phyloP scores from a whole-genome alignment of 2,113 vertebrate genomes.

The Alosa alosa region DNA sequence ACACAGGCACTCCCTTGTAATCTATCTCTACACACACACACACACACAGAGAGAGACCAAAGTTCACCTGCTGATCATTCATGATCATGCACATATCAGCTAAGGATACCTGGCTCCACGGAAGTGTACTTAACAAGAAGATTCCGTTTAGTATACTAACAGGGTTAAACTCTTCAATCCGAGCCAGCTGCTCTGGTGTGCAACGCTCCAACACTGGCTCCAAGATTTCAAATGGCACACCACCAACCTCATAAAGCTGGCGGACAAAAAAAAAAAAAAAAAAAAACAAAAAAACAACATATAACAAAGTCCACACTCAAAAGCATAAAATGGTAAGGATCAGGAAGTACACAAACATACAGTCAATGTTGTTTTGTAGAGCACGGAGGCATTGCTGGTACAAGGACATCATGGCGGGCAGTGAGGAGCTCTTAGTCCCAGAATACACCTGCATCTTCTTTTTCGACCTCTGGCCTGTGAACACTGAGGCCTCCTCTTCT shows the following conservation, averaged over 20 bases:
- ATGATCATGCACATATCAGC: too few relatives aligned
- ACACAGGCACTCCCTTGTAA: not conserved
- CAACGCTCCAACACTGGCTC: conserved; percentile 85
- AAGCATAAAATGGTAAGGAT: not conserved
- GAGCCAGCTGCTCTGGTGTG: conserved; percentile 81
- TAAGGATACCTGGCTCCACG: too few relatives aligned
- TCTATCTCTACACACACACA: not conserved
- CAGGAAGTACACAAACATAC: conserved; percentile 64
- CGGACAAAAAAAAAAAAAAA: conserved; percentile 33
- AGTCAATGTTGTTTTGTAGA: conserved; percentile 86
- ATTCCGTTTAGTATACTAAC: conserved; percentile 63
- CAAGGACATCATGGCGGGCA: conserved; percentile 81
- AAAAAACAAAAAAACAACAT: not conserved
- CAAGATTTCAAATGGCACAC: conserved; percentile 87
- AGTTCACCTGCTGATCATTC: not conserved
- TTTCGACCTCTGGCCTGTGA: conserved; percentile 81
- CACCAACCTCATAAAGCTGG: conserved; percentile 83
- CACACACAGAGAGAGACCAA: not conserved
- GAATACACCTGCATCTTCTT: conserved; percentile 90
- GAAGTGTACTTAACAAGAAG: not conserved
- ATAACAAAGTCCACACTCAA: conserved; percentile 28
- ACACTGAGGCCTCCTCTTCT: conserved; percentile 62
- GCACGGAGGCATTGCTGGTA: conserved; percentile 83
- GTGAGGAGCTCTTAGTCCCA: conserved; percentile 74
- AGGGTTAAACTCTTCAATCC: conserved; percentile 83